These are phyloP conservation scores for Ia io DNA, from an alignment of 2,113 vertebrate genomes.

Conservation along the genomic window DNA sequence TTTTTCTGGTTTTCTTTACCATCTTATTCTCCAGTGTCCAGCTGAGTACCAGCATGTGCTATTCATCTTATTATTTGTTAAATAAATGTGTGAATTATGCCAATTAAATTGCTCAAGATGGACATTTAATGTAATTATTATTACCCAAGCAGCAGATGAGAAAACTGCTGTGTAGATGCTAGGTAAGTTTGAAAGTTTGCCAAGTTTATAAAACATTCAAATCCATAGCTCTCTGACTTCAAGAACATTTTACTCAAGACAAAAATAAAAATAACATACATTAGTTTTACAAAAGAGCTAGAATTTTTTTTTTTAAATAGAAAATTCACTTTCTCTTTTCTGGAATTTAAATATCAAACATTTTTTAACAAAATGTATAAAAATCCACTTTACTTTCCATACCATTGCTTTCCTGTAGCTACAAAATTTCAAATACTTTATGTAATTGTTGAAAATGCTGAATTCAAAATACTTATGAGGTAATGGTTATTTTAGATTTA, in stretches of 20 bases:
- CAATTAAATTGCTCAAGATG: neutral
- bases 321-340: neutral
- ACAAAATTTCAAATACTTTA: neutral
- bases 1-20: neutral
- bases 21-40: neutral
- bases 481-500: neutral
- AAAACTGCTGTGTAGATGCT: neutral
- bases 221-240: neutral
- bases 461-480: neutral
- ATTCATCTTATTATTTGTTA: neutral
- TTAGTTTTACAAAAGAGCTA: neutral
- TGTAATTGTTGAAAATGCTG: neutral
- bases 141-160: neutral
- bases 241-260: neutral
- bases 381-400: neutral
- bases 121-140: neutral
- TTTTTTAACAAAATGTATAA: neutral
- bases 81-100: neutral
- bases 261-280: neutral
- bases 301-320: neutral
- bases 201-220: neutral
- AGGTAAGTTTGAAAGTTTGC: neutral
- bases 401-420: neutral
- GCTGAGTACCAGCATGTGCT: neutral
- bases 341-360: slow-evolving; percentile 4